Conservation (phyloP, 2,888 invertebrate genomes). For the Acrobasis repandana region DNA sequence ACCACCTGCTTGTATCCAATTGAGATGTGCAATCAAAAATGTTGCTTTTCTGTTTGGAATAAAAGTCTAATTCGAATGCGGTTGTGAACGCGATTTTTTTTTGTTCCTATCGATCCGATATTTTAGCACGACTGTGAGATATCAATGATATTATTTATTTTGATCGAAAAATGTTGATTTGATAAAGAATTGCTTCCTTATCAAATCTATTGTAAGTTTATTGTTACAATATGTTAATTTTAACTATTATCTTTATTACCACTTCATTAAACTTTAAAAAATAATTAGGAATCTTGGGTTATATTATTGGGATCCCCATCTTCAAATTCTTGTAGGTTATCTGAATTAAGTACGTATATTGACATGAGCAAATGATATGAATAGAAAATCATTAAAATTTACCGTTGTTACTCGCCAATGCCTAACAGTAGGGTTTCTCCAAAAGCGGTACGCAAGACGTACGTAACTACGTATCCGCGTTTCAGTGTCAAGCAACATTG, state of each 20-base stretch:
- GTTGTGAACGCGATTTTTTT: neutral
- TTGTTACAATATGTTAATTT: slow-evolving; percentile 6
- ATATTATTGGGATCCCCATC: too few species aligned
- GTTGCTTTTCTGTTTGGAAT: neutral
- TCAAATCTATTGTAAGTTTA: neutral
- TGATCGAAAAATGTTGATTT: neutral
- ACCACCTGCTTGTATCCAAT: slow-evolving; percentile 37
- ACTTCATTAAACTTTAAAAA: too few species aligned
- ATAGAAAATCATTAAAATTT: too few species aligned
- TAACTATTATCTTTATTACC: neutral
- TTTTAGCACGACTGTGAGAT: slow-evolving; percentile 6
- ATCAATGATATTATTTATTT: slow-evolving; percentile 14
- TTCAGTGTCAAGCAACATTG: too few species aligned
- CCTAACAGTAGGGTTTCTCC: too few species aligned
- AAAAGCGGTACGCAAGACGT: too few species aligned
- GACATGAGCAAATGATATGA: too few species aligned
- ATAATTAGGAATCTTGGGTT: too few species aligned
- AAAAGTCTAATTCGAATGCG: slow-evolving; percentile 14
- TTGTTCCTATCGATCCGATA: slow-evolving; percentile 14
- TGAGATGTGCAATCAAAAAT: neutral
- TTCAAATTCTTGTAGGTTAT: too few species aligned
- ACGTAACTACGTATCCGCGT: too few species aligned
- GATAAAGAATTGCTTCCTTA: neutral
- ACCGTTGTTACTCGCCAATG: too few species aligned
- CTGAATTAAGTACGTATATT: too few species aligned